Percentiles rank a stretch among this genome's conserved stretches.
phyloP scores from a whole-genome alignment of 2,797 vertebrate genomes.

The Trichosurus vulpecula region DNA sequence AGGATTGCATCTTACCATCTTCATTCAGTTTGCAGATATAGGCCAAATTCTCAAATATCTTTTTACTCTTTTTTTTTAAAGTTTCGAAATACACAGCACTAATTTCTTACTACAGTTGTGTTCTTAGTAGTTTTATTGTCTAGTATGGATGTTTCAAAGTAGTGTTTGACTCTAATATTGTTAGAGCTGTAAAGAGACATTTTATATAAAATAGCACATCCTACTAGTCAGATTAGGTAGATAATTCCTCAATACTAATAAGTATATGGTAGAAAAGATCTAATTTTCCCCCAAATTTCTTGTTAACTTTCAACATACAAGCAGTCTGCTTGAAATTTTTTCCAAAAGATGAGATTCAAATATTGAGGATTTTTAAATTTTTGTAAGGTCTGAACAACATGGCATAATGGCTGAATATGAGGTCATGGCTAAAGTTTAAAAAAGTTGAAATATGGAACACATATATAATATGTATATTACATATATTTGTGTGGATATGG shows the following conservation, averaged over 20 bases:
- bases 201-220: conserved; percentile 24
- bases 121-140: not conserved
- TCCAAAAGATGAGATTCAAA: conserved; percentile 36
- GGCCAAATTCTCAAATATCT: conserved; percentile 13
- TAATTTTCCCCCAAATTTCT: conserved; percentile 19
- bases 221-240: conserved; percentile 42
- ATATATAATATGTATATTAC: not conserved
- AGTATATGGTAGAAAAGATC: conserved; percentile 41
- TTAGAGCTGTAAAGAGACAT: conserved; percentile 17
- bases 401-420: conserved; percentile 43
- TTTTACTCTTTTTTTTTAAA: conserved; percentile 20
- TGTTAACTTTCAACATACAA: conserved; percentile 28
- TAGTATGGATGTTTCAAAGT: not conserved
- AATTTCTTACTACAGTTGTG: conserved; percentile 3
- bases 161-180: conserved; percentile 35
- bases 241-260: conserved; percentile 51
- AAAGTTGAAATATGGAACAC: conserved; percentile 43
- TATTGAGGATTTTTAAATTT: conserved; percentile 38
- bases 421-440: conserved; percentile 43
- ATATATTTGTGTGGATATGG: not conserved
- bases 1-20: not conserved
- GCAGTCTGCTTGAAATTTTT: conserved; percentile 1
- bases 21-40: not conserved
- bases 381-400: conserved; percentile 32
- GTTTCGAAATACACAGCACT: conserved; percentile 23